Percentiles rank a stretch among this genome's conserved stretches.
phyloP scores from a whole-genome alignment of 2,888 invertebrate species.

The Drosophila stalkeri region DNA sequence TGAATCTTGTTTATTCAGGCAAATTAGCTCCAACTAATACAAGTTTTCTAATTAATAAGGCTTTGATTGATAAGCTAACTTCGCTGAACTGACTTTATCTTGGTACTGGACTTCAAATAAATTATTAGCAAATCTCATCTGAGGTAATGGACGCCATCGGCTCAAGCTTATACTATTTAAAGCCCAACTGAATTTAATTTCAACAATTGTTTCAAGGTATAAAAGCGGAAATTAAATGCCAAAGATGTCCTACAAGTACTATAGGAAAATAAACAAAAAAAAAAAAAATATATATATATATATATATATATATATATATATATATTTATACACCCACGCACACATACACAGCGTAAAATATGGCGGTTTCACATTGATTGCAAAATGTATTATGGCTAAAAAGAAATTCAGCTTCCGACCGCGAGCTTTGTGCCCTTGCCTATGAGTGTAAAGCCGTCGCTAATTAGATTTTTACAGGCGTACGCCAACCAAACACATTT shows the following conservation, averaged over 20 bases:
- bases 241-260: slow-evolving; percentile 69
- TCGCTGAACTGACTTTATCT: not conserved
- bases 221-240: slow-evolving; percentile 66
- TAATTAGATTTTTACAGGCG: slow-evolving; percentile 66
- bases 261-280: slow-evolving; percentile 21
- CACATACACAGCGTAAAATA: slow-evolving; percentile 25
- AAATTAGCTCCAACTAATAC: not conserved
- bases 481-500: slow-evolving; percentile 2
- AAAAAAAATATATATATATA: too few species aligned
- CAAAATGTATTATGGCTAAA: slow-evolving; percentile 55
- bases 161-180: slow-evolving; percentile 1
- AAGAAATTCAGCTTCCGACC: slow-evolving; percentile 37
- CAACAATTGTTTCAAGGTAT: slow-evolving; percentile 63
- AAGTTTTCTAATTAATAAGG: not conserved
- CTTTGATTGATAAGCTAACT: not conserved
- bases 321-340: not conserved
- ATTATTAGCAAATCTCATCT: not conserved
- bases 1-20: not conserved
- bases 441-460: slow-evolving; percentile 40
- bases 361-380: slow-evolving; percentile 60
- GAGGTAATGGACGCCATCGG: not conserved
- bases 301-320: too few species aligned
- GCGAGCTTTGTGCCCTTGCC: not conserved
- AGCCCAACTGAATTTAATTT: slow-evolving; percentile 45
- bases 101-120: not conserved